A percentile compares a stretch with the other conserved stretches of the same genome.
Conservation (phyloP, 2,888 invertebrate genomes). For the Ennomos erosarius region DNA sequence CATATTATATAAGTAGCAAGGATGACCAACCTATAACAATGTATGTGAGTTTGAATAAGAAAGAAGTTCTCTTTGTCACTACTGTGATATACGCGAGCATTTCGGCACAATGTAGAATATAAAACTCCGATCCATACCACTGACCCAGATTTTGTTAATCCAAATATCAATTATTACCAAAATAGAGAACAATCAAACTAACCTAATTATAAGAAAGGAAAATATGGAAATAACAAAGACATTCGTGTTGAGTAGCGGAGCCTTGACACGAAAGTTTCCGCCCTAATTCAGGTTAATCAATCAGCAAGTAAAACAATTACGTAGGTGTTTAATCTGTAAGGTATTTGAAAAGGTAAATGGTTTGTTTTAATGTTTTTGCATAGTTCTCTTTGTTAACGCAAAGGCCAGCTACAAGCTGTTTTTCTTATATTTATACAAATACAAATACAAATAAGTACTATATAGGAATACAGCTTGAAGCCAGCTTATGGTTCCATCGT, state of each 20-base stretch:
- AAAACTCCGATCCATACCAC: too few relatives aligned
- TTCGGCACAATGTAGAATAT: too few relatives aligned
- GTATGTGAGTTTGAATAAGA: too few relatives aligned
- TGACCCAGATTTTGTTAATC: too few relatives aligned
- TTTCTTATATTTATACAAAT: too few relatives aligned
- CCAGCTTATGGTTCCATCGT: too few relatives aligned
- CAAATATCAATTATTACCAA: not conserved
- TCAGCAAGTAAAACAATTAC: slow-evolving; percentile 24
- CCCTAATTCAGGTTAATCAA: slow-evolving; percentile 36
- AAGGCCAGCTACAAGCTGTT: not conserved
- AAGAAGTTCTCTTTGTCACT: too few relatives aligned
- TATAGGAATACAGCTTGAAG: not conserved
- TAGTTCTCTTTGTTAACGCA: too few relatives aligned
- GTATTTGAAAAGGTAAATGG: slow-evolving; percentile 1
- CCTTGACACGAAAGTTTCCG: slow-evolving; percentile 37
- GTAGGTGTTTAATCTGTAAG: not conserved
- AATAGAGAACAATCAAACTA: slow-evolving; percentile 1
- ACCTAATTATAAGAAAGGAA: slow-evolving; percentile 31
- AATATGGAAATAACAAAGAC: slow-evolving; percentile 31
- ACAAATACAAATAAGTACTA: too few relatives aligned
- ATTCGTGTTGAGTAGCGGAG: slow-evolving; percentile 34
- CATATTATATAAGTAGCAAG: too few relatives aligned
- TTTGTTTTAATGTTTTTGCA: not conserved
- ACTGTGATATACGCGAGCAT: too few relatives aligned
- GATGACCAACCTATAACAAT: too few relatives aligned